Conservation (phyloP, 2,888 invertebrate genomes). For the Dryocosmus kuriphilus region DNA sequence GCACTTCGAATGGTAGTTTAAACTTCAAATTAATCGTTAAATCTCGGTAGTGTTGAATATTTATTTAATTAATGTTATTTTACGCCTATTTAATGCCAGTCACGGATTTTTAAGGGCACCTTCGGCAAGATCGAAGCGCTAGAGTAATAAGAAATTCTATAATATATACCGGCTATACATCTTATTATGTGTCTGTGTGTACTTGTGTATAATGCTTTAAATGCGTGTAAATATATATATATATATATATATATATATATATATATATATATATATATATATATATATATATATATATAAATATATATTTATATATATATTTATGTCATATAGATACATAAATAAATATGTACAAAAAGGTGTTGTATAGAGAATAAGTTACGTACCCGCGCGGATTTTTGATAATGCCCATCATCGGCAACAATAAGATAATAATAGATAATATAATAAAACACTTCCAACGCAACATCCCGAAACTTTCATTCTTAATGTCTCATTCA, state of each 20-base stretch:
- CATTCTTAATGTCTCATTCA: slow-evolving; percentile 43
- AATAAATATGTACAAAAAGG: slow-evolving; percentile 63
- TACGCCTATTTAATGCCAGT: slow-evolving; percentile 33
- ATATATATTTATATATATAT: slow-evolving; percentile 57
- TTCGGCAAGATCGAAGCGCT: slow-evolving; percentile 41
- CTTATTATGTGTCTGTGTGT: slow-evolving; percentile 35
- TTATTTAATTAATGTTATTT: neutral
- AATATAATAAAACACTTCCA: slow-evolving; percentile 72
- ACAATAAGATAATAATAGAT: slow-evolving; percentile 76
- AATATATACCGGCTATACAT: slow-evolving; percentile 37
- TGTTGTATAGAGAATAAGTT: slow-evolving; percentile 71
- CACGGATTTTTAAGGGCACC: slow-evolving; percentile 34
- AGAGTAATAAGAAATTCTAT: slow-evolving; percentile 32
- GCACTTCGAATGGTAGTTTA: slow-evolving; percentile 14
- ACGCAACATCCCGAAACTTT: slow-evolving; percentile 55
- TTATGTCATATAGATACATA: slow-evolving; percentile 51
- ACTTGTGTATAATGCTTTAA: slow-evolving; percentile 43
- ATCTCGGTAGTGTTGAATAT: slow-evolving; percentile 13
- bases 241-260: slow-evolving; percentile 52
- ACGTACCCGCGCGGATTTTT: slow-evolving; percentile 72
- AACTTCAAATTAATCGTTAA: slow-evolving; percentile 12
- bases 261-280: no score
- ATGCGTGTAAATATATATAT: slow-evolving; percentile 44
- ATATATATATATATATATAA: slow-evolving; percentile 56
- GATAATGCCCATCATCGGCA: slow-evolving; percentile 77